Conservation (phyloP, 2,113 vertebrate genomes). For the Sorex araneus region DNA sequence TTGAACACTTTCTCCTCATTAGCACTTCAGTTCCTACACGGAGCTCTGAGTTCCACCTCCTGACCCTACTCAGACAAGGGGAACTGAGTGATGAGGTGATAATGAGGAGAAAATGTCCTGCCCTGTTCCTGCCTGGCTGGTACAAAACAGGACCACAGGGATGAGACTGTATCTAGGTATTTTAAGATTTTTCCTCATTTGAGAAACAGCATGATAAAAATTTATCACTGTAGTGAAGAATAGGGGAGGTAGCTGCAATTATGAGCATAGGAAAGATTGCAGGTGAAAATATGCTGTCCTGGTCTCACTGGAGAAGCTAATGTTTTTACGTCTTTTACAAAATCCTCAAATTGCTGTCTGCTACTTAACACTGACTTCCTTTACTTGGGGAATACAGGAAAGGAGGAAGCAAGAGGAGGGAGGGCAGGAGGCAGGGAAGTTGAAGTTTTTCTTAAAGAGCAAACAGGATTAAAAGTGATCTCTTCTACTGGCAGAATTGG, state of each 20-base stretch:
- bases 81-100: constrained; percentile 69
- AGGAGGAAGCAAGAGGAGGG: neutral
- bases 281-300: neutral
- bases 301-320: neutral
- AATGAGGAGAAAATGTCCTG: constrained; percentile 72
- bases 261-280: neutral
- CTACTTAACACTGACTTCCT: neutral
- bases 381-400: neutral
- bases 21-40: constrained; percentile 60
- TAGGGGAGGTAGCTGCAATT: neutral
- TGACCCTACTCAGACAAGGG: constrained; percentile 60
- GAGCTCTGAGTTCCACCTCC: constrained; percentile 4
- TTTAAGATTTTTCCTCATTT: constrained; percentile 58
- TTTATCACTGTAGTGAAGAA: constrained; percentile 19
- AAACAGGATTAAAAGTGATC: constrained; percentile 30
- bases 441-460: neutral
- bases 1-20: constrained; percentile 68
- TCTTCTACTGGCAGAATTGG: neutral
- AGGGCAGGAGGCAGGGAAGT: too few relatives aligned
- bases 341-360: constrained; percentile 14
- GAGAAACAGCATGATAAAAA: constrained; percentile 64
- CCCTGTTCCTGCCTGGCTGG: constrained; percentile 26
- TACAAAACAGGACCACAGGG: constrained; percentile 63
- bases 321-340: constrained; percentile 42
- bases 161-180: constrained; percentile 17